Evolutionary conservation across 2,797 vertebrate species (phyloP), one percentile per base, ranked within the genome.

Genomic region (Melanotaenia maccullochi): DNA sequence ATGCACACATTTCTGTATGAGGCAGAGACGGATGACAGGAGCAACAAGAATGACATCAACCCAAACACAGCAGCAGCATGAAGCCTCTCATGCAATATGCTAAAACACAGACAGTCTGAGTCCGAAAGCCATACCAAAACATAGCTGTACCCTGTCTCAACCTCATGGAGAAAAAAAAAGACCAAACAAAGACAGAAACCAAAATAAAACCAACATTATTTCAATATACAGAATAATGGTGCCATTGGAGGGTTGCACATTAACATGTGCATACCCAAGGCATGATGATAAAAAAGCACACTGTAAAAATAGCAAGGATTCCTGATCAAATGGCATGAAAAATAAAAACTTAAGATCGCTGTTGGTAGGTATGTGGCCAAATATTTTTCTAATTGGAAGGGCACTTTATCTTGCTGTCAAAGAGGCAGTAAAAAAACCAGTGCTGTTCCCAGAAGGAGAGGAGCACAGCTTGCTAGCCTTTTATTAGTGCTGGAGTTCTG

Each of bases 331-430:
- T 85, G 85, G 79, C 86, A 87, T 84, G 77, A 89, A 92, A 92
- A 92, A 90, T 76, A 91, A 91, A 92, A 92, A 84, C 59, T 72
- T 35, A 70, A 81, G 76, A 85, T 90, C 73, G 83, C 83, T 87
- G 82, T 89, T 92, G 88, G 90, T 91, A 94, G 92, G 92, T 93
- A 94, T 92, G 92, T 82, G 89, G 87, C 92, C 91, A 94, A 95
- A 95, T 95, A 94, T 94, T 95, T 95, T 94, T 95, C 92, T 95
- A 95, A 95, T 95, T 95, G 95, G 94, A 94, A 88, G 89, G 92
- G 91, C 92, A 93, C 93, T 95, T 94, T 90, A 93, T 95, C 94
- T 95, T 95, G 92, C 94, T 95, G 95, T 95, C 95, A 94, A 91
- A 90, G 80, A 90, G 78, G 93, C 92, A 92, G 92, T 94, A 94